Conservation (phyloP, 2,888 invertebrate genomes). For the Schizaphis graminum region DNA sequence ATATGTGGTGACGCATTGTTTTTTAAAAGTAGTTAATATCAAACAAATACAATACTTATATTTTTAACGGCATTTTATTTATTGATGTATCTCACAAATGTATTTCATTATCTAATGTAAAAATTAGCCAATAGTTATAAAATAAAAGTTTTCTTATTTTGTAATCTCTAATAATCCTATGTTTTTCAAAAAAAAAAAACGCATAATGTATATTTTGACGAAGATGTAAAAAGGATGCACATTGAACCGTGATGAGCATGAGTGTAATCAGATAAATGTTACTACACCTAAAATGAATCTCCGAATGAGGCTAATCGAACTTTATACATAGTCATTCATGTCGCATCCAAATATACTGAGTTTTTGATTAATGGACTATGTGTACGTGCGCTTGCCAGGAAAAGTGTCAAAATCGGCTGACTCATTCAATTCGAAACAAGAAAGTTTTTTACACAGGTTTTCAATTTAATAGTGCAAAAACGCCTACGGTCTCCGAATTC, state of each 20-base stretch:
- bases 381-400: constrained; percentile 36
- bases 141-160: neutral
- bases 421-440: constrained; percentile 50
- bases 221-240: neutral
- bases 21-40: neutral
- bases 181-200: neutral
- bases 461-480: constrained; percentile 62
- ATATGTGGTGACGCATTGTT: neutral
- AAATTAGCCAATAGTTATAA: neutral
- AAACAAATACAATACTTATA: neutral
- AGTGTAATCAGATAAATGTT: neutral
- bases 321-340: constrained; percentile 53
- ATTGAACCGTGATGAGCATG: neutral
- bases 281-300: neutral
- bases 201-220: neutral
- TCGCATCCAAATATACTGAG: constrained; percentile 39
- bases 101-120: neutral
- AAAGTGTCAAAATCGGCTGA: constrained; percentile 64
- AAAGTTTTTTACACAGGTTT: constrained; percentile 59
- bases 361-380: constrained; percentile 61
- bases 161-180: neutral
- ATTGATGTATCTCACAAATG: neutral
- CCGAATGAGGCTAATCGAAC: constrained; percentile 55
- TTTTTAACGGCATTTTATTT: neutral
- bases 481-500: constrained; percentile 60